Evolutionary conservation across 2,797 vertebrate species (phyloP), one percentile per base, ranked within the genome.

Genomic region (Acanthiza pusilla): DNA sequence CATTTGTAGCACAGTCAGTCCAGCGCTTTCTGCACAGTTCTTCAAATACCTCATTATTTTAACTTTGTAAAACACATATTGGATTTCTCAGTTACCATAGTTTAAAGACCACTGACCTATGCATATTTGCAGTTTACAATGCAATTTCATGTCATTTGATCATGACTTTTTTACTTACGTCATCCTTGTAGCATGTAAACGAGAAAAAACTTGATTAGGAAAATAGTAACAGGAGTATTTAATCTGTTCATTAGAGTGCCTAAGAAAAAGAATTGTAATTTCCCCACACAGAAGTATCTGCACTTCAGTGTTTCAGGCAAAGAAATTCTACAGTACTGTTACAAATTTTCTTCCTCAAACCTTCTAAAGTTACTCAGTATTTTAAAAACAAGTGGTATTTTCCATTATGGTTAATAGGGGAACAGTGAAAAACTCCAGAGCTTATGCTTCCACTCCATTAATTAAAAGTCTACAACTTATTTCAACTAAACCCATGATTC

Each of bases 111-210:
- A 96, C 85, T 91, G 95, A 95, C 88, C 83, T 93, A 91, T 63
- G 45, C 34, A 30, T 26, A 76, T 54, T 3, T 91, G 85, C 60
- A 91, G 82, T 86, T 92, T 91, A 88, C 42, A 86, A 93, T n/a
- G 67, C 43, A 92, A 88, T 92, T 81, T 92, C 77, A 85, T 16
- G 38, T 83, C 38, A 92, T 91, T 89, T 89, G 89, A 90, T 54
- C 77, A 94, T 79, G 42, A 91, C 67, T 34, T 72, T 70, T 84
- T 80, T 91, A 95, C 98, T 98, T 98, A 98, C 98, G 0, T 98
- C 98, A 95, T 98, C 98, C 98, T 98, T 94, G 97, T 88, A 86
- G 97, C 98, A 97, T 97, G 98, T 85, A 97, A 98, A 97, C 36
- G 14, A 96, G 96, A 97, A 91, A 97, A 60, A 80, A 57, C 17